phyloP scores from a whole-genome alignment of 92 coral and sea anemone genomes.

The Metridium senile region DNA sequence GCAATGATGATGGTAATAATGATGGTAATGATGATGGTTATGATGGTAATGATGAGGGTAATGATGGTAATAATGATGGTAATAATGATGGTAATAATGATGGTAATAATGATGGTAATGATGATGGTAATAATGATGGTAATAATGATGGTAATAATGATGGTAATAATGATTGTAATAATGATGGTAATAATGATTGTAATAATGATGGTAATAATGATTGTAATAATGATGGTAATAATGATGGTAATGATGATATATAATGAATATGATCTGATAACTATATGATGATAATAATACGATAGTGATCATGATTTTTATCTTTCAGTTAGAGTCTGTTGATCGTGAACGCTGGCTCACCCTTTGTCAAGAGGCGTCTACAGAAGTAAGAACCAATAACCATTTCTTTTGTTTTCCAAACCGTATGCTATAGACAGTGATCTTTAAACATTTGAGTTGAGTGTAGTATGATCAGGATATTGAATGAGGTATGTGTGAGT shows the following conservation, averaged over 20 bases:
- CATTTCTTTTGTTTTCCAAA: too few species aligned
- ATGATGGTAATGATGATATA: not conserved
- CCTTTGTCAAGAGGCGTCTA: constrained; percentile 84
- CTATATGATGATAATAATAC: too few species aligned
- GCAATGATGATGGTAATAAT: not conserved
- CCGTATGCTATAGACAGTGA: too few species aligned
- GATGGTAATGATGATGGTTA: not conserved
- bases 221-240: not conserved
- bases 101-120: not conserved
- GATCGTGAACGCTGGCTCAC: constrained; percentile 76
- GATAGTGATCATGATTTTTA: too few species aligned
- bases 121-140: not conserved
- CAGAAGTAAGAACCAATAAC: constrained; percentile 47
- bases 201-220: not conserved
- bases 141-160: not conserved
- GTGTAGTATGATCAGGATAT: too few species aligned
- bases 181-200: not conserved
- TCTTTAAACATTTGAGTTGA: too few species aligned
- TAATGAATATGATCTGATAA: too few species aligned
- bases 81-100: not conserved
- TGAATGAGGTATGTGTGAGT: too few species aligned
- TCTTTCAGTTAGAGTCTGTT: constrained; percentile 48
- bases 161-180: not conserved
- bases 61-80: not conserved
- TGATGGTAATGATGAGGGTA: not conserved